A percentile compares a stretch with the other conserved stretches of the same genome.
Conservation (phyloP, 2,888 invertebrate species). For the Eupithecia pulchellata region DNA sequence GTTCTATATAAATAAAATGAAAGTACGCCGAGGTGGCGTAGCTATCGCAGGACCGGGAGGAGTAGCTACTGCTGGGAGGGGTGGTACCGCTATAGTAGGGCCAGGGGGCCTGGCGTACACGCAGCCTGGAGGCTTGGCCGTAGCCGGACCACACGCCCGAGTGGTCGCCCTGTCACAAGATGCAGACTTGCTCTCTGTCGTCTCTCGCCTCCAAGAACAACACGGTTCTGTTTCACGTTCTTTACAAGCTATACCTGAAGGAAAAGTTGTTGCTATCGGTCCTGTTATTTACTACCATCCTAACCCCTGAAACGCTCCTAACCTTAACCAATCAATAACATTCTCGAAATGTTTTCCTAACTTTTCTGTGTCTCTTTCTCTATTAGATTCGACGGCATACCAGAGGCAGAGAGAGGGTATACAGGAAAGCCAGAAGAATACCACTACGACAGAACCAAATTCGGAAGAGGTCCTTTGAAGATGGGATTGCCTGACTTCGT, state of each 20-base stretch:
- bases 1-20: conserved; percentile 88
- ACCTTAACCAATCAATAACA: conserved; percentile 47
- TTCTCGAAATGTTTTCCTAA: conserved; percentile 45
- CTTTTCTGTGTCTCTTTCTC: conserved; percentile 64
- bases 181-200: conserved; percentile 85
- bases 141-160: conserved; percentile 90
- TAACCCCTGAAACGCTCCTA: conserved; percentile 60
- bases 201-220: conserved; percentile 73
- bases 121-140: conserved; percentile 90
- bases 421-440: conserved; percentile 59
- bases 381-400: conserved; percentile 69
- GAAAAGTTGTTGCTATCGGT: conserved; percentile 89
- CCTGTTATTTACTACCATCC: conserved; percentile 89
- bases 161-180: conserved; percentile 88
- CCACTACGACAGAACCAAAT: conserved; percentile 66
- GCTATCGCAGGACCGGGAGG: conserved; percentile 94
- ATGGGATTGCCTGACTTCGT: conserved; percentile 57
- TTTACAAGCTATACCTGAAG: conserved; percentile 85
- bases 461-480: conserved; percentile 56
- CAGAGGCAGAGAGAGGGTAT: conserved; percentile 52
- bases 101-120: conserved; percentile 91
- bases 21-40: conserved; percentile 90
- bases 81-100: conserved; percentile 92
- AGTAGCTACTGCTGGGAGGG: conserved; percentile 91
- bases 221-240: conserved; percentile 71